Evolutionary conservation across 1,140 invertebrate species (phyloP), one percentile per base, ranked within the genome.

Genomic region (Zophobas morio): DNA sequence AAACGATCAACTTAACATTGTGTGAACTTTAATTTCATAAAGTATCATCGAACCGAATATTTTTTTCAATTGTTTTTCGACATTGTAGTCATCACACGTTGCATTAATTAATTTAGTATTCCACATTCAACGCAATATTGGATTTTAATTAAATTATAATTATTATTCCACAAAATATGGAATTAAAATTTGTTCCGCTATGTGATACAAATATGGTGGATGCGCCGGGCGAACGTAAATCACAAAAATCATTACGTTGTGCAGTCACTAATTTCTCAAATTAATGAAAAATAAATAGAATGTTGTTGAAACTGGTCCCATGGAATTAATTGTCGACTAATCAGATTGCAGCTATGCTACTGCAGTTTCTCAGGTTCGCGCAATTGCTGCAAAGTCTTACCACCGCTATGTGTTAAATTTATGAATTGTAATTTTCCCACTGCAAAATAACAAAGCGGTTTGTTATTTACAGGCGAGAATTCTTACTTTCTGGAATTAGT

Each of bases 401-500:
- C 60, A 42, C 39, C 37, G 60, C 39, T 66, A n/a, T 42, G 2
- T 42, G 2, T 6, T 66, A 66, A 39, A 66, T 66, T 66, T 66
- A 66, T 66, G 60, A 66, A 66, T 66, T 66, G 60, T 66, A 66
- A 66, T 66, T 66, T 66, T 66, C 60, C 60, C 60, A 42, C 37
- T 66, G 60, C 60, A 42, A 66, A 42, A 66, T 66, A 66, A 66
- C 60, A 66, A 66, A 42, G 60, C 60, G 60, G 60, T 42, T 40
- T 37, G 37, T 66, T 66, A 66, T 66, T 66, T 66, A 66, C 60
- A 42, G 42, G 40, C 32, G 60, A 5, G 60, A 66, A 66, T 66
- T 66, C 60, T 66, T 66, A 66, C 37, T 66, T 66, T 42, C 6
- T 39, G 60, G 60, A 66, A 66, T 66, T 66, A 66, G 60, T 66